Conservation (phyloP, 2,888 invertebrate genomes). For the Drosophila lutescens region DNA sequence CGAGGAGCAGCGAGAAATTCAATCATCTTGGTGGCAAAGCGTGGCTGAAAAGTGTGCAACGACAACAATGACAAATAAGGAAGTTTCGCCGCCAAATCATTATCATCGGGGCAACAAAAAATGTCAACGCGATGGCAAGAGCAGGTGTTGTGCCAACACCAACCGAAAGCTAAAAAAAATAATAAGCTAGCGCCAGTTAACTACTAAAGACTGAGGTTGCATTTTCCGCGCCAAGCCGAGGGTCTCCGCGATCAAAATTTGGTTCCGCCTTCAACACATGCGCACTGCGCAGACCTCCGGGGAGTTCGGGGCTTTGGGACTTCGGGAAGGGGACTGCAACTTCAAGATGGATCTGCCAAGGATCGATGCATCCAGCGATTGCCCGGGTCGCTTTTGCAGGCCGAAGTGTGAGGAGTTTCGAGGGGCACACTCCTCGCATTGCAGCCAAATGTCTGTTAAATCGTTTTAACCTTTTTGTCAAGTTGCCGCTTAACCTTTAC, state of each 20-base stretch:
- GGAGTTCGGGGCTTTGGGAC: slow-evolving; percentile 2
- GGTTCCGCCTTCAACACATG: slow-evolving; percentile 68
- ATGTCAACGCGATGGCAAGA: slow-evolving; percentile 67
- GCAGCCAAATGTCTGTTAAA: slow-evolving; percentile 75
- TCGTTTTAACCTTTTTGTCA: slow-evolving; percentile 82
- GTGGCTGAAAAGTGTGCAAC: slow-evolving; percentile 54
- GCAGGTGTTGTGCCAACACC: slow-evolving; percentile 61
- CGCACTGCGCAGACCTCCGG: slow-evolving; percentile 9
- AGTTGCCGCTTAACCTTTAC: slow-evolving; percentile 82
- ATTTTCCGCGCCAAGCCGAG: slow-evolving; percentile 49
- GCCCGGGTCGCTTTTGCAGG: slow-evolving; percentile 28
- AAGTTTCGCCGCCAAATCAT: slow-evolving; percentile 72
- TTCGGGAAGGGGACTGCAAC: neutral
- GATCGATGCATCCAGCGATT: slow-evolving; percentile 52
- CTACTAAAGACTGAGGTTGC: slow-evolving; percentile 45
- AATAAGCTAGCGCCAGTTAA: slow-evolving; percentile 52
- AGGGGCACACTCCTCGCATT: slow-evolving; percentile 31
- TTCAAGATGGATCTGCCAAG: slow-evolving; percentile 33
- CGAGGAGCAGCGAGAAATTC: slow-evolving; percentile 46
- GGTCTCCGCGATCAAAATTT: slow-evolving; percentile 56
- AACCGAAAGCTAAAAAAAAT: slow-evolving; percentile 51
- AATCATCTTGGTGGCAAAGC: slow-evolving; percentile 45
- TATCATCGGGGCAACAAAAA: slow-evolving; percentile 53
- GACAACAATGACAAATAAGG: slow-evolving; percentile 79
- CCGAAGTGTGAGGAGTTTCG: slow-evolving; percentile 19